These are phyloP conservation scores for Mungos mungo DNA, from an alignment of 2,113 vertebrate species.

Conservation along the genomic window DNA sequence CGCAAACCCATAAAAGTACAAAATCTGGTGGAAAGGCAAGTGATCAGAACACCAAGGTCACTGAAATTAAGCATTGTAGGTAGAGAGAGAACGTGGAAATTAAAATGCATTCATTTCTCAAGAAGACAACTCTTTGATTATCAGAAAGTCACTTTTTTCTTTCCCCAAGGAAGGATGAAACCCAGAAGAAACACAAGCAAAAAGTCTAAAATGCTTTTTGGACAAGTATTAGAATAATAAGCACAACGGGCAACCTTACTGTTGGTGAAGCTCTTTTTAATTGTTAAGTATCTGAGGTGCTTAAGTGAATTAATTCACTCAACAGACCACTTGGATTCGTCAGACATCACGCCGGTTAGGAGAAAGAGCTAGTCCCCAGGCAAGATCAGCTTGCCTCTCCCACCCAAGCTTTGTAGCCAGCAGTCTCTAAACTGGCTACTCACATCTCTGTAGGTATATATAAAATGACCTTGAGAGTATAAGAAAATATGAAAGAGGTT, in stretches of 20 bases:
- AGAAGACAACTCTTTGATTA: not conserved
- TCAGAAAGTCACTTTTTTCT: not conserved
- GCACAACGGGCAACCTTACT: not conserved
- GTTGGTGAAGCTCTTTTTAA: not conserved
- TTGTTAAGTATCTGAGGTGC: not conserved
- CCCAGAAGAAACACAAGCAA: not conserved
- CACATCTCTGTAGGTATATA: not conserved
- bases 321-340: not conserved
- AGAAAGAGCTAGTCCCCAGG: not conserved
- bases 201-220: not conserved
- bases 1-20: not conserved
- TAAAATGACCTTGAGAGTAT: not conserved
- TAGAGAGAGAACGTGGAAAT: not conserved
- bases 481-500: not conserved
- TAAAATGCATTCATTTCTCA: not conserved
- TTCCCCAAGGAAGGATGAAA: not conserved
- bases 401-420: not conserved
- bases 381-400: not conserved
- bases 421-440: not conserved
- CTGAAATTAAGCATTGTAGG: too few species aligned
- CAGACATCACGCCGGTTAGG: not conserved
- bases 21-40: not conserved
- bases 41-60: too few species aligned
- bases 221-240: not conserved
- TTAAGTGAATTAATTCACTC: not conserved